Evolutionary conservation across 1,140 invertebrate genomes (phyloP), one percentile per base, ranked within the genome.

Genomic region (Harpegnathos saltator): DNA sequence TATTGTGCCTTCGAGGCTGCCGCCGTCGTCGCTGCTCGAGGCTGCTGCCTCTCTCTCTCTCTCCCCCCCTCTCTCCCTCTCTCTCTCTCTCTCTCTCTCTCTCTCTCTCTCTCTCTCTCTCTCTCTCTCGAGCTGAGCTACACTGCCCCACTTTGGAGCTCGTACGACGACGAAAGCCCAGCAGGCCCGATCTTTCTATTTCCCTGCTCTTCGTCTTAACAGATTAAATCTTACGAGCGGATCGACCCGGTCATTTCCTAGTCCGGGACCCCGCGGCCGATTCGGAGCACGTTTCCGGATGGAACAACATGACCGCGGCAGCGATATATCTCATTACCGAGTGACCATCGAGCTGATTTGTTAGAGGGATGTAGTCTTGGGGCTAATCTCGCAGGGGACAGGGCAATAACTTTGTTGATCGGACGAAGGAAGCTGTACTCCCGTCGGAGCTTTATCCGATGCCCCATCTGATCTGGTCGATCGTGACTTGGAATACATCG

Each of bases 161-260:
- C 38, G 38, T 44, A 44, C 38, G 33, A 44, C 38, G 33, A 81
- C 62, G 61, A 48, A n/a, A 54, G 26, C 44, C 5, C 29, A 33
- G 1, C 29, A n/a, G n/a, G n/a, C 48, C 38, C 61, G 38, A 81
- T 59, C 56, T 81, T 81, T 81, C 77, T 72, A 61, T 81, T 81
- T 81, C 73, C 66, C 77, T 61, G 33, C 48, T 66, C 62, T 54
- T 66, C 62, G 74, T 77, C 74, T 77, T 77, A 54, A 54, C 48
- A 66, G 74, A 77, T 77, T 77, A 77, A 77, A 77, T 77, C 74
- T 77, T 77, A 68, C 62, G 74, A 77, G 19, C 74, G 73, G 44
- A 77, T 66, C 44, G 66, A 66, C 44, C 44, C 22, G 19, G 61
- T 77, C 62, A 77, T 77, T 77, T 77, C 74, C 74, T 68, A 68